A percentile compares a stretch with the other conserved stretches of the same genome.
phyloP scores from a whole-genome alignment of 2,888 invertebrate genomes.

The Oscheius sp. region DNA sequence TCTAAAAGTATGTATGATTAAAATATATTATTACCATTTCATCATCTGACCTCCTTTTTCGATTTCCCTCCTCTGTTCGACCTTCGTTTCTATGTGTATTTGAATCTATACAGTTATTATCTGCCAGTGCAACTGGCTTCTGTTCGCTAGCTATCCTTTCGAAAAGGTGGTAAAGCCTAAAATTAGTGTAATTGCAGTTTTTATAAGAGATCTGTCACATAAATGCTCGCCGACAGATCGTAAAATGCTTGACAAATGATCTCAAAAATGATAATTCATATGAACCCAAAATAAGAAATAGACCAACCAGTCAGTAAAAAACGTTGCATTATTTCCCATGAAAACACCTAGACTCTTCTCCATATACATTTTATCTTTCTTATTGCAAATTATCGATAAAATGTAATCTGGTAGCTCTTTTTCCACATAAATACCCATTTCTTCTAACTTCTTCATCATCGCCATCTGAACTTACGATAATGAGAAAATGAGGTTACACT shows the following conservation, averaged over 20 bases:
- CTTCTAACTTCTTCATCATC: not conserved
- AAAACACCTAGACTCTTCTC: not conserved
- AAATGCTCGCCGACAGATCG: not conserved
- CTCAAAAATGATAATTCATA: not conserved
- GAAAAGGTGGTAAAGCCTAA: not conserved
- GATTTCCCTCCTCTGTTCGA: no score
- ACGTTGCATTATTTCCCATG: not conserved
- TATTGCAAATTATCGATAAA: slow-evolving; percentile 1
- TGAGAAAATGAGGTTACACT: not conserved
- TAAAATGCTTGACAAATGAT: not conserved
- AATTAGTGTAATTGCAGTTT: not conserved
- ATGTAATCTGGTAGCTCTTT: slow-evolving; percentile 14
- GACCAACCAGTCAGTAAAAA: slow-evolving; percentile 6
- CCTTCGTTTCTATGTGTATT: no score
- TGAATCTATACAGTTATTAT: no score
- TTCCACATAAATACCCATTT: not conserved
- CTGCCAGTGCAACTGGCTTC: not conserved
- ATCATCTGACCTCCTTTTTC: no score
- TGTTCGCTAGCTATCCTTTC: not conserved
- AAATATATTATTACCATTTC: no score
- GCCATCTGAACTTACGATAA: not conserved
- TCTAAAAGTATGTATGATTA: no score
- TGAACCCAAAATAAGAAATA: not conserved
- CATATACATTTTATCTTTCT: slow-evolving; percentile 1
- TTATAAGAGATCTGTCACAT: not conserved